Evolutionary conservation across 2,113 vertebrate genomes (phyloP), one percentile per base, ranked within the genome.

Genomic region (Regulus satrapa): DNA sequence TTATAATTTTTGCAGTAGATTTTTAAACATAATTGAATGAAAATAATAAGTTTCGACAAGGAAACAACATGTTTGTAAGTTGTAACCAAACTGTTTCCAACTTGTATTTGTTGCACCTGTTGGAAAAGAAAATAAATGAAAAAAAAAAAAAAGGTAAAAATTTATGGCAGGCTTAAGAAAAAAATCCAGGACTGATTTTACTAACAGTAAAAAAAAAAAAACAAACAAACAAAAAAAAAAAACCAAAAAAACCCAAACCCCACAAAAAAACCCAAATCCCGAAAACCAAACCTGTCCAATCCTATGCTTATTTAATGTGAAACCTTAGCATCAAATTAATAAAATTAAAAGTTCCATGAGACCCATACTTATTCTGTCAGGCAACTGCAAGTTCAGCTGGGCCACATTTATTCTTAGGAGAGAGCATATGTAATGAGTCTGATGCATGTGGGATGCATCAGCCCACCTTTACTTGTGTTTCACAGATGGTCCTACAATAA

Each of bases 71-170:
- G n/a, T n/a, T n/a, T n/a, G n/a, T n/a, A n/a, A n/a, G n/a, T n/a
- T n/a, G n/a, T n/a, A n/a, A n/a, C n/a, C n/a, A n/a, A n/a, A n/a
- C n/a, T n/a, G n/a, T n/a, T n/a, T n/a, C n/a, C n/a, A n/a, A n/a
- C n/a, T n/a, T n/a, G n/a, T n/a, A n/a, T n/a, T 25, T 28, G 3
- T 8, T 59, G 8, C 19, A 62, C 7, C 6, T 58, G 9, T 5
- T 0, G 0, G 6, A 74, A 71, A 71, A 40, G 1, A 2, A 87
- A 76, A 79, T 12, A 51, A 64, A 51, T 25, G 5, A 16, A 54
- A 46, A 54, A 41, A 17, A 8, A n/a, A 48, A 32, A 72, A 36
- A n/a, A 41, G 41, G 15, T 19, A 8, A 34, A 45, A 76, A 64
- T 5, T 31, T 58, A 18, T 18, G 4, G 1, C 23, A 51, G 6